Evolutionary conservation across 2,888 invertebrate species (phyloP).

Genomic region (Leistus spinibarbis): DNA sequence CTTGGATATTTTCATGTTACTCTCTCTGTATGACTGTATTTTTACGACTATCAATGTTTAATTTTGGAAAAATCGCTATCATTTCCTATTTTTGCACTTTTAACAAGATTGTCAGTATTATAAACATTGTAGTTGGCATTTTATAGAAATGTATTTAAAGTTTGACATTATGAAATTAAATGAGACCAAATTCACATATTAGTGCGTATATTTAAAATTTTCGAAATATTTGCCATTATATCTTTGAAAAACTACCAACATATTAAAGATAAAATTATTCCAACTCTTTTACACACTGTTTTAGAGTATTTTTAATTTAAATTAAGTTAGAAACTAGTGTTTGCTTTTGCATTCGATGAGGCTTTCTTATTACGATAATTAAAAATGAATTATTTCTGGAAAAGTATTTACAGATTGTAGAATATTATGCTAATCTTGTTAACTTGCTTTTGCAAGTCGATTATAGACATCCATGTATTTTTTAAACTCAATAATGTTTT

Average conservation of each 20-base stretch:
- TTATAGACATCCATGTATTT: neutral
- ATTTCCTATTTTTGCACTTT: neutral
- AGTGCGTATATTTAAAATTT: conserved; percentile 1
- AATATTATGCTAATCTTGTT: neutral
- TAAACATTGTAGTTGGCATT: neutral
- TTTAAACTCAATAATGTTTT: neutral
- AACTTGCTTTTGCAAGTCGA: neutral
- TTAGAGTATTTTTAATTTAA: neutral
- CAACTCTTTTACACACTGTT: neutral
- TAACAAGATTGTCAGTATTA: neutral
- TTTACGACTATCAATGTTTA: neutral
- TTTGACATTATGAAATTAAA: neutral
- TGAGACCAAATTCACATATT: conserved; percentile 2
- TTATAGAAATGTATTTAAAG: neutral
- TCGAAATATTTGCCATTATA: neutral
- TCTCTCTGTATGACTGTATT: neutral
- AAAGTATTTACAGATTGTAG: neutral
- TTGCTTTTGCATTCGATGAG: neutral
- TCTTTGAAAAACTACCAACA: neutral
- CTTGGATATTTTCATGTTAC: neutral
- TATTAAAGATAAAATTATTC: neutral
- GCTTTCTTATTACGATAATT: neutral
- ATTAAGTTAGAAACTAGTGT: neutral
- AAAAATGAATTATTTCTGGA: neutral
- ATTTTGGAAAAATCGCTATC: too few species aligned